These are phyloP conservation scores for Aurelia coerulea DNA, from an alignment of 30 jellyfish, hydroid and myxozoan genomes.

Conservation along the genomic window DNA sequence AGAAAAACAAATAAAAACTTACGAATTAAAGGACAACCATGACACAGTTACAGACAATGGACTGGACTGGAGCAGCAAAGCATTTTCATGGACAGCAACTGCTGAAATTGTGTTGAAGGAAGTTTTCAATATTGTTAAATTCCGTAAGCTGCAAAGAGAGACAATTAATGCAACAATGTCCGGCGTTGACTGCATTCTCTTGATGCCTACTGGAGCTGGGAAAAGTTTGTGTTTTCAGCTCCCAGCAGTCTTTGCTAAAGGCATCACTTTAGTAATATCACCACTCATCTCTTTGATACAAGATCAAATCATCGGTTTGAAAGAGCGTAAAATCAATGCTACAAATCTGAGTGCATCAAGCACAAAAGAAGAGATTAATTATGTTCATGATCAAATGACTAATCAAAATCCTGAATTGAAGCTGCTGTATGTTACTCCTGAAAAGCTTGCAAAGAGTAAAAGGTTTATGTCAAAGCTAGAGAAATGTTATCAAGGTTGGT, in stretches of 20 bases:
- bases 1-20: constrained; percentile 10
- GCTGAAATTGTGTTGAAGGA: constrained; percentile 27
- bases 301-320: constrained; percentile 79
- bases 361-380: constrained; percentile 38
- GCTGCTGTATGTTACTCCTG: constrained; percentile 93
- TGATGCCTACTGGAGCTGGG: constrained; percentile 98
- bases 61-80: constrained; percentile 71
- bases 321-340: constrained; percentile 59
- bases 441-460: constrained; percentile 84
- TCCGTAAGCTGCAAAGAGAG: constrained; percentile 81
- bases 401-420: constrained; percentile 44
- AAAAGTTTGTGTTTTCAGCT: constrained; percentile 91
- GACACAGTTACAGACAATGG: constrained; percentile 9
- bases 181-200: constrained; percentile 71
- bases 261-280: constrained; percentile 74
- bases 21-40: neutral
- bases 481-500: constrained; percentile 79
- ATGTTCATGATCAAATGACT: constrained; percentile 60
- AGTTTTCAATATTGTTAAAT: constrained; percentile 33
- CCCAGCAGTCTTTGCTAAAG: constrained; percentile 81
- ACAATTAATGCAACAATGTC: constrained; percentile 86
- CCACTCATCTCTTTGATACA: constrained; percentile 87
- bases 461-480: constrained; percentile 86
- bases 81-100: constrained; percentile 73
- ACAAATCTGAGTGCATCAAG: constrained; percentile 67